phyloP scores from a whole-genome alignment of 2,888 invertebrate genomes.

The Acanthosoma haemorrhoidale region DNA sequence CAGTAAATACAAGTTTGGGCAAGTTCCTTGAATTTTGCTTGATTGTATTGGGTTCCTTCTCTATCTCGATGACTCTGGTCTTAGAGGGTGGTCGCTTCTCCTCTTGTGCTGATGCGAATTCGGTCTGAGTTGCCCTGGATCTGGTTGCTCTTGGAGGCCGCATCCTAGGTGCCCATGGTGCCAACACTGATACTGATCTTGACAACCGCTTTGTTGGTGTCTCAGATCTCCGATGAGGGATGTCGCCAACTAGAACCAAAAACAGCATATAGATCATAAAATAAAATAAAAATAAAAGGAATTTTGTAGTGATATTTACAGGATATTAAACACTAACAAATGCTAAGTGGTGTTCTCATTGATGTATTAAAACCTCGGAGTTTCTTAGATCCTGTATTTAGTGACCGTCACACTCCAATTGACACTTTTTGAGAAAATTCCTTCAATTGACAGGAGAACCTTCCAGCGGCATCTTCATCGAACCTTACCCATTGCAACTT shows the following conservation, averaged over 20 bases:
- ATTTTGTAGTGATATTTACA: too few species aligned
- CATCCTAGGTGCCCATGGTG: conserved; percentile 76
- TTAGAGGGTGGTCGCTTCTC: not conserved
- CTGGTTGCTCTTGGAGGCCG: conserved; percentile 45
- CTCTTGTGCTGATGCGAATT: not conserved
- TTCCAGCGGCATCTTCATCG: too few species aligned
- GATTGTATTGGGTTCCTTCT: not conserved
- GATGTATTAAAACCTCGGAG: too few species aligned
- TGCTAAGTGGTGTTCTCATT: too few species aligned
- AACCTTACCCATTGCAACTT: too few species aligned
- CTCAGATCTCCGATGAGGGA: conserved; percentile 54
- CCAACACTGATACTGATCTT: conserved; percentile 71
- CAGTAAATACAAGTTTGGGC: conserved; percentile 26
- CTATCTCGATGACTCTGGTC: not conserved
- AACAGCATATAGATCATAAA: too few species aligned
- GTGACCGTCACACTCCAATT: too few species aligned
- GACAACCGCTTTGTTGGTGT: conserved; percentile 50
- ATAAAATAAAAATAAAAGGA: too few species aligned
- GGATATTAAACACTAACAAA: too few species aligned
- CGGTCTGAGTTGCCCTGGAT: conserved; percentile 22
- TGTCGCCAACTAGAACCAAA: conserved; percentile 64
- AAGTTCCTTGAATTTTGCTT: not conserved
- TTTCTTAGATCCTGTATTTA: too few species aligned
- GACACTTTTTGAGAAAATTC: too few species aligned
- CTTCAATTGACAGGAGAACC: too few species aligned